These are phyloP conservation scores for Aurelia sp. DNA, from an alignment of 30 jellyfish, hydroid and myxozoan genomes.

Conservation along the genomic window DNA sequence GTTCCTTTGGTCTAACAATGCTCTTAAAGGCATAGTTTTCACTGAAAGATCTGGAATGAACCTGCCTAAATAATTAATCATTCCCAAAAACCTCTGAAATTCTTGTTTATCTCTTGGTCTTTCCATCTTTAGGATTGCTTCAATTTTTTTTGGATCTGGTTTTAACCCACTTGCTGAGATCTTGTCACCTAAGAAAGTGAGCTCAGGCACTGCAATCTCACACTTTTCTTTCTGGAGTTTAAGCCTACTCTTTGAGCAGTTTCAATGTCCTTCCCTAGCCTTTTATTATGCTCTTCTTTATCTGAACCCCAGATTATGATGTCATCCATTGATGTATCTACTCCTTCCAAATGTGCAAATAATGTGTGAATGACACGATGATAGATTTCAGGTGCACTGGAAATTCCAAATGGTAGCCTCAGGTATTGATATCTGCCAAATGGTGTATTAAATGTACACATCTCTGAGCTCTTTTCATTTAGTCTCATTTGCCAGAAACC, in stretches of 20 bases:
- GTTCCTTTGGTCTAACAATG: conserved; percentile 15
- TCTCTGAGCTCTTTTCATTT: conserved; percentile 16
- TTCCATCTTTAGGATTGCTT: conserved; percentile 12
- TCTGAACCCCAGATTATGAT: background rate
- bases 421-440: conserved; percentile 33
- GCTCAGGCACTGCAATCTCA: conserved; percentile 9
- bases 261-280: background rate
- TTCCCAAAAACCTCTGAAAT: conserved; percentile 47
- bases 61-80: conserved; percentile 30
- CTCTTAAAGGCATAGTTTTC: conserved; percentile 32
- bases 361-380: too few species aligned
- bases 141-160: conserved; percentile 1
- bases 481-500: conserved; percentile 35
- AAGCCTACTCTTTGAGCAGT: conserved; percentile 10
- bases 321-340: too few species aligned
- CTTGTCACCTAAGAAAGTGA: conserved; percentile 14
- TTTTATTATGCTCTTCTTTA: conserved; percentile 23
- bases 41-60: conserved; percentile 5
- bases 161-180: background rate
- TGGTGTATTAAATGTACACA: conserved; percentile 38
- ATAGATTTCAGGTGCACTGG: too few species aligned
- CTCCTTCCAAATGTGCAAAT: too few species aligned
- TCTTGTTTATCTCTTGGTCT: conserved; percentile 25
- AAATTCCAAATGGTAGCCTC: conserved; percentile 48
- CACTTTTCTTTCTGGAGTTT: conserved; percentile 17